Evolutionary conservation across 2,888 invertebrate genomes (phyloP), one percentile per base, ranked within the genome.

Genomic region (Halictus quadricinctus): DNA sequence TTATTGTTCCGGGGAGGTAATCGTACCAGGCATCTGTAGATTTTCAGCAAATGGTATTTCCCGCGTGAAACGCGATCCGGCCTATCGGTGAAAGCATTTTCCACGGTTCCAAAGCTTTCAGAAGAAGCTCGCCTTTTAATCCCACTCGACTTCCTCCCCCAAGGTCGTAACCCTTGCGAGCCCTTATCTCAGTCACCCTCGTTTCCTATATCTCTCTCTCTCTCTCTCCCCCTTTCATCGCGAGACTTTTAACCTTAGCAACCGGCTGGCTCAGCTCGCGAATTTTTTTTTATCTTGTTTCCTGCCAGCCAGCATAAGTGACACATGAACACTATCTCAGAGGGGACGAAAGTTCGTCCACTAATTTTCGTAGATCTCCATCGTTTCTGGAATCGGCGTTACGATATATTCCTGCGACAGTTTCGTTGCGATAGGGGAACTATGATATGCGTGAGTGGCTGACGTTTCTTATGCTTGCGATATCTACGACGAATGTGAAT

Each of bases 171-270:
- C 86, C 87, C 81, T 81, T 84, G 83, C 83, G 83, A 82, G 41
- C 84, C 82, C 89, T 89, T 89, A 89, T 89, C 89, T 87, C 79
- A 60, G 81, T 80, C 87, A 84, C 78, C 87, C 88, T 83, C 82
- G 81, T 82, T 89, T 87, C 86, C 85, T 81, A 76, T 81, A 72
- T 77, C 50, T 81, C 66, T 79, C 79, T 81, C 36, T 64, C 72
- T 25, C 70, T 2, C 29, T 2, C 29, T 2, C 29, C 2, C 78
- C 76, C 48, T 80, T 79, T 72, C 81, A 78, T 54, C 54, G 54
- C 79, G 13, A 21, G 60, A 66, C 76, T 70, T 75, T 72, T 66
- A 13, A 74, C 58, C 73, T 76, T 64, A 60, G 43, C 72, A 70
- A 18, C 75, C 73, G 78, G 60, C 79, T 79, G 75, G 69, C 75